These are phyloP conservation scores for Xenus cinereus DNA, from an alignment of 2,113 vertebrate species.

Conservation along the genomic window DNA sequence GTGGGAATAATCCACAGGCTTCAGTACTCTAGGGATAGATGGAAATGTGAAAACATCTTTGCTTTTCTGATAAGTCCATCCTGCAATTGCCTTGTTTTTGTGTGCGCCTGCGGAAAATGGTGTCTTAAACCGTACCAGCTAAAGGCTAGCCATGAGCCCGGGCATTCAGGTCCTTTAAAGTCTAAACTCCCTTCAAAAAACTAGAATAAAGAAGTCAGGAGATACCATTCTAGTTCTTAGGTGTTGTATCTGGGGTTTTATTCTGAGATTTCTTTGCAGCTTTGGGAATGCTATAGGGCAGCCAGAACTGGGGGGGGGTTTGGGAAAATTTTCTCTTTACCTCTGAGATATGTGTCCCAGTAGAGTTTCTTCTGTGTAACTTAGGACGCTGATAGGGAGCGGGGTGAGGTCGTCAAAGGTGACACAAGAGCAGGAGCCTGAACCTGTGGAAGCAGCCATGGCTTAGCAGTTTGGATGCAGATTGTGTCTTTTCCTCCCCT, in stretches of 20 bases:
- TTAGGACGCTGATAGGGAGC: background rate
- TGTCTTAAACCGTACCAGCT: background rate
- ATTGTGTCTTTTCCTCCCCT: background rate
- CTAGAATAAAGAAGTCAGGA: background rate
- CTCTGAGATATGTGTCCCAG: background rate
- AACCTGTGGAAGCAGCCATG: background rate
- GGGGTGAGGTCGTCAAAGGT: background rate
- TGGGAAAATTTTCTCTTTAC: background rate
- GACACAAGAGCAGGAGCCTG: background rate
- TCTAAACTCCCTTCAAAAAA: background rate
- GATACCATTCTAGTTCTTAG: background rate
- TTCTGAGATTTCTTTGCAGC: background rate
- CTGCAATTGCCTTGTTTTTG: background rate
- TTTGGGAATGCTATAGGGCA: background rate
- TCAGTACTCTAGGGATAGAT: background rate
- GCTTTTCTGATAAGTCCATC: background rate
- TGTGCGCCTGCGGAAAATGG: background rate
- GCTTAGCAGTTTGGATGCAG: background rate
- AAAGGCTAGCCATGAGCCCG: background rate
- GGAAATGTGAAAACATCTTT: background rate
- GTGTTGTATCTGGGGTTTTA: background rate
- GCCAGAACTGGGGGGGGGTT: background rate
- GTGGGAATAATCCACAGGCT: background rate
- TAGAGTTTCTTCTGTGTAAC: background rate
- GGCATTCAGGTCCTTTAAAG: background rate